Base-by-base conservation (phyloP, 2,888 invertebrate genomes). In the Tipula helvola region DNA sequence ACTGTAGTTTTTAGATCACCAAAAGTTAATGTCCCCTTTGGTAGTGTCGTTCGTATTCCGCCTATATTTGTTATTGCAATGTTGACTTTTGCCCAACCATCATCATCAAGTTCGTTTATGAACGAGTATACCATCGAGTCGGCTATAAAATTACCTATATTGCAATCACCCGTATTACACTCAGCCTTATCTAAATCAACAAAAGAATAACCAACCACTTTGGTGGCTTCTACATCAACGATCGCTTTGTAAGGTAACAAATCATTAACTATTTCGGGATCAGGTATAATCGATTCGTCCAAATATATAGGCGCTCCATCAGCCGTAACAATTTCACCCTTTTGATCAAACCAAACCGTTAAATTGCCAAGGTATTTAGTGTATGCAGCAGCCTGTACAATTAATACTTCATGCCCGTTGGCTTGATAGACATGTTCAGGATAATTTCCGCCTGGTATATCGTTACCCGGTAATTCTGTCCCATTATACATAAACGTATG, bases 361-460 rank as follows among this genome's bases (percentile, higher is more conserved):
- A 97, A 92, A 90, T 95, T 94, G 12, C 97, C 97, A 83, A 97
- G 91, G 90, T 97, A 97, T 89, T 95, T 94, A 0, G 95, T 94
- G 90, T 94, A 95, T 87, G 95, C 94, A 0, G 94, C 93, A 0
- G 96, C 95, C 91, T 96, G 96, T 18, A 96, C 95, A 85, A 96
- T 93, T 8, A 95, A 91, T 2, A 91, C 91, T 10, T 90, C 90
- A 87, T 90, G 90, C 0, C 91, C 90, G 44, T 88, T 89, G 36
- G 88, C 89, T 88, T 94, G 93, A 13, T 92, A 92, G 4, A 95
- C 93, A 0, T 95, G 92, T 88, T 90, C 89, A 0, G 97, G 97
- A 91, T 97, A 97, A 0, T 93, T 92, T 7, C 95, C 95, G 12
- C 88, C 89, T 0, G 94, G 92, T 0, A 86, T 91, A 88, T 94